These are phyloP conservation scores for Florisuga fusca DNA, from an alignment of 2,797 vertebrate genomes.

Conservation along the genomic window DNA sequence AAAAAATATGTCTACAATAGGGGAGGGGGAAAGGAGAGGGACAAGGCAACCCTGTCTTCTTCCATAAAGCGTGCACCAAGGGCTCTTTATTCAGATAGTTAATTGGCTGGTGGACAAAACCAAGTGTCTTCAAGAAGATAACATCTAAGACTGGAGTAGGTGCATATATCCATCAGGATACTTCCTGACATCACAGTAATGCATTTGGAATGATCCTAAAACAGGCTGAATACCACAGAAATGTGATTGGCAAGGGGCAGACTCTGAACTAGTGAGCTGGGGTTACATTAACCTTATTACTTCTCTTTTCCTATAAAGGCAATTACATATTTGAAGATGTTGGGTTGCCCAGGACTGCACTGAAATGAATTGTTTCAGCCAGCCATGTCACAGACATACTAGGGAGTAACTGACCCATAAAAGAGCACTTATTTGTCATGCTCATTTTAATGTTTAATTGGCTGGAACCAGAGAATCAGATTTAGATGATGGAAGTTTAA, in stretches of 20 bases:
- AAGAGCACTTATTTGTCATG: constrained; percentile 28
- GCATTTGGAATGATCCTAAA: constrained; percentile 4
- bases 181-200: constrained; percentile 50
- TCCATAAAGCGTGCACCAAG: background rate
- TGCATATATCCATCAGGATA: background rate
- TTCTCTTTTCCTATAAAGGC: constrained; percentile 22
- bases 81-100: constrained; percentile 8
- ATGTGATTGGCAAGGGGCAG: constrained; percentile 52
- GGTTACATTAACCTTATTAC: constrained; percentile 48
- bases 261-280: background rate
- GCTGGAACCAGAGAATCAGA: background rate
- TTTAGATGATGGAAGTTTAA: constrained; percentile 21
- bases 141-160: constrained; percentile 19
- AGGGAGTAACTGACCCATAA: constrained; percentile 18
- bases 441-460: constrained; percentile 58
- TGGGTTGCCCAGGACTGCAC: background rate
- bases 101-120: constrained; percentile 36
- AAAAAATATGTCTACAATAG: constrained; percentile 54
- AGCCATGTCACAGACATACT: background rate
- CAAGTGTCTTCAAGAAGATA: background rate
- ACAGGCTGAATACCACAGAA: background rate
- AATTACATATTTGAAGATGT: constrained; percentile 18
- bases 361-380: background rate
- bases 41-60: background rate
- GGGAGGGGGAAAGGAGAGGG: background rate